These are phyloP conservation scores for Periphyllus acericola DNA, from an alignment of 2,888 invertebrate species.

Conservation along the genomic window DNA sequence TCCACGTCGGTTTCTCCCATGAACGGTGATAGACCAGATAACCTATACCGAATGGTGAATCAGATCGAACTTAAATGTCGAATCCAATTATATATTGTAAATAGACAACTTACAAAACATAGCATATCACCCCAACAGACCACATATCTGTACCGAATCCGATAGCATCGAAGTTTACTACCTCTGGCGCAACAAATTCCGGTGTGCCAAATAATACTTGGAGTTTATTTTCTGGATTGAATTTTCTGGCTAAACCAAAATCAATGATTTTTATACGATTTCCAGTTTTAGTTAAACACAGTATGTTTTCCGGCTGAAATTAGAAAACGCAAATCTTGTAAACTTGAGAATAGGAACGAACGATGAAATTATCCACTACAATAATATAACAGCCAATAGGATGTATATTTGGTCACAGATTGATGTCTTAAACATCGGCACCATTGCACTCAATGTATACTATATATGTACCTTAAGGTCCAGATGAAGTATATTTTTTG, in stretches of 20 bases:
- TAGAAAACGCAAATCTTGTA: conserved; percentile 52
- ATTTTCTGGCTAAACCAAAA: conserved; percentile 94
- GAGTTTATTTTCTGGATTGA: conserved; percentile 89
- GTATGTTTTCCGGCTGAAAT: conserved; percentile 94
- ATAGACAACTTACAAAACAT: conserved; percentile 87
- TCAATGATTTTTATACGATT: conserved; percentile 99
- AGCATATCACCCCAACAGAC: conserved; percentile 98
- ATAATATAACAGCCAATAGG: neutral
- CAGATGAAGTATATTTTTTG: conserved; percentile 92
- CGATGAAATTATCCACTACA: neutral
- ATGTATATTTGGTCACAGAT: too few species aligned
- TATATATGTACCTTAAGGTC: conserved; percentile 87
- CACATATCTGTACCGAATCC: conserved; percentile 98
- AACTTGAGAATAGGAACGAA: too few species aligned
- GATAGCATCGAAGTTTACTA: conserved; percentile 97
- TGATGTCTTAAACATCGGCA: neutral
- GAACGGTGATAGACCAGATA: conserved; percentile 97
- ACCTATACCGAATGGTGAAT: conserved; percentile 68
- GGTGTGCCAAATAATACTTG: conserved; percentile 97
- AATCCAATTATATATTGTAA: neutral
- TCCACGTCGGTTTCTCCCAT: conserved; percentile 98
- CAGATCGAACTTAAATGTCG: neutral
- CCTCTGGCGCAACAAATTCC: conserved; percentile 98
- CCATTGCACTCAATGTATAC: neutral
- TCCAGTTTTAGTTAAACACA: conserved; percentile 94